phyloP scores from a whole-genome alignment of 2,888 invertebrate genomes.

The Sarcophaga subvicina region DNA sequence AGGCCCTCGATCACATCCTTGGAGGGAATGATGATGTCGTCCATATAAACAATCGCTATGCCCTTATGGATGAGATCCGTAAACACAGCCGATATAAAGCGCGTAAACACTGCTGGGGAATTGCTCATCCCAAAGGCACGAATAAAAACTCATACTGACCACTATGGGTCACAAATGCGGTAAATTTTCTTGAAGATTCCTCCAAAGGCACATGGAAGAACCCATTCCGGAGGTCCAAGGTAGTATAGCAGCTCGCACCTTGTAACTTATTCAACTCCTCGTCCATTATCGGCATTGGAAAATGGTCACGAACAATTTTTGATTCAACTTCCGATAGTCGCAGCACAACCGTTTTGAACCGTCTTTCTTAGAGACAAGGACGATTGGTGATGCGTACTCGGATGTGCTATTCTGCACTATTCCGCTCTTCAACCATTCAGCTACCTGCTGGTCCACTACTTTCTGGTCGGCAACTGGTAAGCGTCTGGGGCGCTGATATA shows the following conservation, averaged over 20 bases:
- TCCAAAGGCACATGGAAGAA: conserved; percentile 41
- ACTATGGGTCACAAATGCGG: conserved; percentile 69
- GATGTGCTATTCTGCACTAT: conserved; percentile 18
- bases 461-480: conserved; percentile 70
- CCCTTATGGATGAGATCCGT: no score
- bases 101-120: conserved; percentile 32
- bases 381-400: conserved; percentile 41
- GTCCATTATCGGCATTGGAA: conserved; percentile 45
- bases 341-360: no score
- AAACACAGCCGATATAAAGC: conserved; percentile 16
- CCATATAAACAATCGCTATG: conserved; percentile 11
- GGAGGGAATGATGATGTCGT: conserved; percentile 62
- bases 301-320: conserved; percentile 56
- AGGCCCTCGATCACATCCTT: conserved; percentile 51
- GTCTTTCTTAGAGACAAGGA: no score
- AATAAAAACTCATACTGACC: conserved; percentile 62
- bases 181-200: conserved; percentile 66
- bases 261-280: conserved; percentile 24
- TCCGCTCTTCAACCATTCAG: conserved; percentile 36
- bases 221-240: background rate
- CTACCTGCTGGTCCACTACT: conserved; percentile 38
- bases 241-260: conserved; percentile 46
- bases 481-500: conserved; percentile 68
- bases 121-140: conserved; percentile 55
- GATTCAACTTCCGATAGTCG: no score